Base-by-base conservation (phyloP, 2,113 vertebrate genomes). In the Dasypus novemcinctus region DNA sequence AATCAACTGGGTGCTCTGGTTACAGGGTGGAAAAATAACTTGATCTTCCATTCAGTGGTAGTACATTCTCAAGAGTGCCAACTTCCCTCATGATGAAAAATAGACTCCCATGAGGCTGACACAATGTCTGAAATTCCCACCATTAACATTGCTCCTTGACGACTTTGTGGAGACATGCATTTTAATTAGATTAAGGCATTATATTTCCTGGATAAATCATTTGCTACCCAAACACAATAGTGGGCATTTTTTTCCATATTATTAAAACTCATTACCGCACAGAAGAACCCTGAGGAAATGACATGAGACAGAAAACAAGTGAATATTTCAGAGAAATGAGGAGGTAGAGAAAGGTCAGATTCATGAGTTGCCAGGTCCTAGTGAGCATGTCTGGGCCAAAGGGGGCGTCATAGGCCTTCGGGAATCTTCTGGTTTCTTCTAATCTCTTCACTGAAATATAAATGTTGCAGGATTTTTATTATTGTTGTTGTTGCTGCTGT, bases 221-320 rank as follows among this genome's bases (percentile, higher is more conserved):
- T 91, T 84, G 57, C 74, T 93, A 90, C 6, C 59, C 80, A 97
- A 97, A 96, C 81, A 97, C 85, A 97, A 78, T 93, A 93, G 29
- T 84, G 72, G 80, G 49, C 52, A 90, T 57, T 57, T 94, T 93
- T 93, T 96, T 76, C 85, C 91, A 91, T 96, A 88, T 78, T 95
- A 95, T 95, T 93, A 95, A 94, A 96, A 93, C 75, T 95, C 66
- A 93, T 97, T 96, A 95, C 88, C 88, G 92, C 93, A 95, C 69
- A 96, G 66, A 82, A 97, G 93, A 96, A 92, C 82, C 41, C 66
- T 0, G 21, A 97, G 87, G 85, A 97, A 97, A 96, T 97, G 88
- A 88, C 66, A 59, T 46, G 57, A 95, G 76, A 81, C 63, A 93
- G 83, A 96, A 97, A 88, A 84, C 87, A 80, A 93, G 63, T 23